Base-by-base conservation (phyloP, 1,140 invertebrate species). In the Gonatopus flavifemur region DNA sequence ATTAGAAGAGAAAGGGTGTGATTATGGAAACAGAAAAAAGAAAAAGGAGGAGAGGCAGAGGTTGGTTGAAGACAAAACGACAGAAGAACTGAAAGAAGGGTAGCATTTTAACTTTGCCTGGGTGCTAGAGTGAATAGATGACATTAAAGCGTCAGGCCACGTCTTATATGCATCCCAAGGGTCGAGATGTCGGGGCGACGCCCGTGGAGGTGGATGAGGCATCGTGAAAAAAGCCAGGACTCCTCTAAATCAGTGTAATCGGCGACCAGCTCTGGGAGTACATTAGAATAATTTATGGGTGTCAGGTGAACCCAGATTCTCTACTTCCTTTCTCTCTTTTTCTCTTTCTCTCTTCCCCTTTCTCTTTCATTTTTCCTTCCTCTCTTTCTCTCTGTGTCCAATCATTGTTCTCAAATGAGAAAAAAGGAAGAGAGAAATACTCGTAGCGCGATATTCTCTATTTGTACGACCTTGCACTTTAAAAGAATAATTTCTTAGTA, bases 181-280 rank as follows among this genome's bases (percentile, higher is more conserved):
- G 63, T 44, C 52, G 58, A n/a, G n/a, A n/a, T n/a, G n/a, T n/a
- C n/a, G n/a, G n/a, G n/a, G n/a, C n/a, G n/a, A n/a, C n/a, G n/a
- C n/a, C n/a, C n/a, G n/a, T n/a, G n/a, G n/a, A n/a, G n/a, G n/a
- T 32, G 58, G 58, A 65, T 65, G 63, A 65, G 52, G 61, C 47
- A 65, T 65, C 58, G 63, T 64, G 55, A 52, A 61, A 65, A 61
- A 61, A 65, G 61, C 46, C 49, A 39, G 57, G 60, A 46, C 53
- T 57, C 55, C 61, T 63, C 51, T 63, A 65, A 65, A 65, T 65
- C 63, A 65, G 63, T 64, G 63, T 65, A 65, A 65, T 62, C 59
- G 59, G 55, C 57, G 59, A 62, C 59, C 59, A 57, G 57, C 55
- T 49, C 35, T 46, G 62, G 60, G 60, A 64, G 57, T 62, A 63